phyloP scores from a whole-genome alignment of 2,797 vertebrate genomes.

The Rachycentron canadum region DNA sequence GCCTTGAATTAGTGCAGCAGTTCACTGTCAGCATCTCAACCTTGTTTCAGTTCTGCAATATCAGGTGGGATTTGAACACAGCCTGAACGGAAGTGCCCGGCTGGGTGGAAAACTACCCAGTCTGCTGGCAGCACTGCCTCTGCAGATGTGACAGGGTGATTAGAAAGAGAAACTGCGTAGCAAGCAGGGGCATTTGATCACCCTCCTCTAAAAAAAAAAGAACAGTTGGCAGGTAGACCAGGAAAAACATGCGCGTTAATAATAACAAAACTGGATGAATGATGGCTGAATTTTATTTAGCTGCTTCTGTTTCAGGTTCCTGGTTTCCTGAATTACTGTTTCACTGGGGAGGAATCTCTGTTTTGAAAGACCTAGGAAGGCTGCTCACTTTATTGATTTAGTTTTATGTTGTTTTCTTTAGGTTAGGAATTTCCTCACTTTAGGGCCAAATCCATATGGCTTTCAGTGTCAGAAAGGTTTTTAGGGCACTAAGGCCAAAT shows the following conservation, averaged over 20 bases:
- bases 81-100: neutral
- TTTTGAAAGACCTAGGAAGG: no score
- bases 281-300: neutral
- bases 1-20: conserved; percentile 4
- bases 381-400: no score
- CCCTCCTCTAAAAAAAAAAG: neutral
- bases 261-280: neutral
- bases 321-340: neutral
- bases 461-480: no score
- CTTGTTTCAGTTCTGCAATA: neutral
- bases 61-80: conserved; percentile 2
- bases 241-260: neutral
- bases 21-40: neutral
- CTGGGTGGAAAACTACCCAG: neutral
- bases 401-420: neutral
- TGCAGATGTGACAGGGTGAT: neutral
- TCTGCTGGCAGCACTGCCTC: neutral
- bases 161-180: neutral
- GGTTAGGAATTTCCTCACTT: no score
- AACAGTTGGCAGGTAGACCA: no score
- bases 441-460: no score
- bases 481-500: no score
- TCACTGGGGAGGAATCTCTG: neutral
- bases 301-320: neutral
- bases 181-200: neutral